Base-by-base conservation (phyloP, 2,888 invertebrate genomes). In the Theretra japonica region DNA sequence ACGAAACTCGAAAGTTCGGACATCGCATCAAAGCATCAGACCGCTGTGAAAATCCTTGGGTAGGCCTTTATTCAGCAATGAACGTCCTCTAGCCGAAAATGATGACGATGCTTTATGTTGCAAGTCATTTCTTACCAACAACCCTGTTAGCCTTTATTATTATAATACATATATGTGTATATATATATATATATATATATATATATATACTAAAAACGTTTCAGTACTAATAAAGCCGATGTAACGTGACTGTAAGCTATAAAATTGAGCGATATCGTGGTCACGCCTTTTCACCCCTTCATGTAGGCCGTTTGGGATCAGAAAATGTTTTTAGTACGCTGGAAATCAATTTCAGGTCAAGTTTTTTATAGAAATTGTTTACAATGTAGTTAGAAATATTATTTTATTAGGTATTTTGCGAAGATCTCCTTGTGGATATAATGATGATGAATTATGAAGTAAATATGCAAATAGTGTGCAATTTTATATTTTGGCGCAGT, bases 261-360 rank as follows among this genome's bases (percentile, higher is more conserved):
- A 83, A 87, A 84, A 80, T 79, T 75, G 73, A 76, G 76, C 76
- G 68, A 82, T 83, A 85, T 85, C 80, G 81, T 81, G 82, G 80
- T 81, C 77, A 80, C 80, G 78, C 85, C 83, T 85, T 85, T 76
- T 76, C 75, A 77, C 73, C 74, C 75, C 73, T 70, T 72, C 74
- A 71, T 72, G 62, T 70, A 41, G 70, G 75, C 48, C 48, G 23
- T 23, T 62, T 23, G 48, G 23, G 41, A 48, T 23, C 65, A 62
- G 30, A 0, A 6, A 15, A 2, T 41, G 33, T 58, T 33, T 48
- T 4, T 23, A n/a, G 19, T 33, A 62, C 41, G 15, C 33, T 62
- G 62, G 21, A 33, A 65, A 65, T 65, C 41, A 48, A 65, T 23
- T 65, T 48, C 0, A 48, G 23, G 53, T 53, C 53, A 53, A 53